These are phyloP conservation scores for Achatina immaculata DNA, from an alignment of 1,140 invertebrate species.

Conservation along the genomic window DNA sequence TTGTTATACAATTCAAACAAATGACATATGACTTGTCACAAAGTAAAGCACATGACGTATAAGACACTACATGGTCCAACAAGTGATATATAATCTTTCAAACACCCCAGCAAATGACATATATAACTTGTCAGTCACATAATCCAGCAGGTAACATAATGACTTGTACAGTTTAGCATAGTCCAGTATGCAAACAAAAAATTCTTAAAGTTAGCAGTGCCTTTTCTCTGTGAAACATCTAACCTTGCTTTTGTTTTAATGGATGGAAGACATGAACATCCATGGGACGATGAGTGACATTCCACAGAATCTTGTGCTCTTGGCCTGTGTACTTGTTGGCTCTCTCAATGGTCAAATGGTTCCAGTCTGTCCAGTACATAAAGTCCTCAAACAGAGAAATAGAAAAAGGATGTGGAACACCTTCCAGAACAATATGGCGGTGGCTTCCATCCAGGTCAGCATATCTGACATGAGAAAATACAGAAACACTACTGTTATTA, in stretches of 20 bases:
- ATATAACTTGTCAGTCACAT: too few relatives aligned
- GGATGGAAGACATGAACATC: conserved; percentile 92
- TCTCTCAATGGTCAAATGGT: conserved; percentile 90
- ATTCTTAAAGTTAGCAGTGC: background rate
- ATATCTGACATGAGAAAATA: conserved; percentile 27
- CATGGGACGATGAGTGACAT: conserved; percentile 88
- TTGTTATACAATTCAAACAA: too few relatives aligned
- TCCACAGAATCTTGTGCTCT: conserved; percentile 93
- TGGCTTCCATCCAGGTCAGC: conserved; percentile 81
- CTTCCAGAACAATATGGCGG: conserved; percentile 76
- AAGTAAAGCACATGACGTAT: too few relatives aligned
- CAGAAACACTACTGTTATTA: too few relatives aligned
- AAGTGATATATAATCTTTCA: too few relatives aligned
- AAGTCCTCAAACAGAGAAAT: conserved; percentile 93
- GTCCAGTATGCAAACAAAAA: background rate
- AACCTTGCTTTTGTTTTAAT: conserved; percentile 76
- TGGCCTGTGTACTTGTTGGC: conserved; percentile 97
- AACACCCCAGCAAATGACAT: too few relatives aligned
- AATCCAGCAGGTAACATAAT: too few relatives aligned
- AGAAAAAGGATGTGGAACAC: conserved; percentile 89
- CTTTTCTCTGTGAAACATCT: background rate
- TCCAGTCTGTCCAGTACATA: conserved; percentile 99
- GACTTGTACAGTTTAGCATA: too few relatives aligned
- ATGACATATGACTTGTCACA: too few relatives aligned
- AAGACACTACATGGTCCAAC: too few relatives aligned